Conservation (phyloP, 2,113 vertebrate genomes). For the Macquaria australasica region DNA sequence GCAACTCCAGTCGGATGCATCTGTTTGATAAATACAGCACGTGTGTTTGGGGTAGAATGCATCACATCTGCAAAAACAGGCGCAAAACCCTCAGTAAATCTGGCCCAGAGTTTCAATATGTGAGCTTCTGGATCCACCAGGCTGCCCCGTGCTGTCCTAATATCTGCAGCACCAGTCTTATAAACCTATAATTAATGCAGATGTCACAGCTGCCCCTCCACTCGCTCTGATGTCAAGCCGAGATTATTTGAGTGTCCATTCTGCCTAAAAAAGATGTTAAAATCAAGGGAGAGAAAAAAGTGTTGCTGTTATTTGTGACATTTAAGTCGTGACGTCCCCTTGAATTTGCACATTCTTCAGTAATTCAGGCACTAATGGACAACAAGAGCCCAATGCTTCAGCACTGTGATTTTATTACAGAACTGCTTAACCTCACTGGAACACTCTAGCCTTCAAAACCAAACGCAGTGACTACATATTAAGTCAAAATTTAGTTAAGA, state of each 20-base stretch:
- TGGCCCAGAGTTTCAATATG: background rate
- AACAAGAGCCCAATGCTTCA: background rate
- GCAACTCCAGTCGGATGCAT: background rate
- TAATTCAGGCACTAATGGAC: constrained; percentile 15
- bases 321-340: background rate
- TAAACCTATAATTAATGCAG: background rate
- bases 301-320: constrained; percentile 16
- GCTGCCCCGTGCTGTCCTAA: background rate
- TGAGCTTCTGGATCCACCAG: constrained; percentile 14
- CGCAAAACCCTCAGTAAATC: background rate
- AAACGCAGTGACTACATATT: background rate
- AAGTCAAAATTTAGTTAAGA: background rate
- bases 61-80: background rate
- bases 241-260: constrained; percentile 14
- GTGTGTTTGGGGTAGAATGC: background rate
- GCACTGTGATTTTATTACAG: constrained; percentile 16
- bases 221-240: background rate
- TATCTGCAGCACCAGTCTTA: background rate
- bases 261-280: background rate
- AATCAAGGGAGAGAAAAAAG: background rate
- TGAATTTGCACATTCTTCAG: background rate
- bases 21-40: background rate
- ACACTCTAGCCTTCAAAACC: background rate
- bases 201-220: background rate
- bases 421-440: background rate